Percentiles rank a stretch among this genome's conserved stretches.
phyloP scores from a whole-genome alignment of 2,113 vertebrate species.

The Misgurnus mizolepis region DNA sequence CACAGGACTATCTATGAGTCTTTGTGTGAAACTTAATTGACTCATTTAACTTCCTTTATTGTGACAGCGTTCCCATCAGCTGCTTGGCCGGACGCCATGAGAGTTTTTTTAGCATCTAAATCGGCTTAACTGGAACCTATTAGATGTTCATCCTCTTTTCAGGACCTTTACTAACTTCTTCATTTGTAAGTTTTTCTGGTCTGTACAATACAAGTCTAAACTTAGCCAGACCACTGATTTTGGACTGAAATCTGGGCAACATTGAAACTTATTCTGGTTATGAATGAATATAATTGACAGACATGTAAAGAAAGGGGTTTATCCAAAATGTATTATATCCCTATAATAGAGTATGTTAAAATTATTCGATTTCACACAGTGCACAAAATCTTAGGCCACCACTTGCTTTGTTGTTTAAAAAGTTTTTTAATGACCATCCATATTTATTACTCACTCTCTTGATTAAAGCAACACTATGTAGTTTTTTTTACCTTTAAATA shows the following conservation, averaged over 20 bases:
- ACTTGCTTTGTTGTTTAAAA: too few species aligned
- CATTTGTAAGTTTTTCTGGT: background rate
- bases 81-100: background rate
- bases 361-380: too few species aligned
- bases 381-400: too few species aligned
- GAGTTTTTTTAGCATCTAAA: background rate
- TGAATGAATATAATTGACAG: too few species aligned
- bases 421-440: too few species aligned
- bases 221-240: background rate
- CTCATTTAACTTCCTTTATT: background rate
- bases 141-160: background rate
- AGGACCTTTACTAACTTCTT: background rate
- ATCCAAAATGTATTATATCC: too few species aligned
- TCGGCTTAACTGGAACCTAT: background rate
- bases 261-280: background rate
- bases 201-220: background rate
- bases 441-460: too few species aligned
- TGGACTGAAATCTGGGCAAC: background rate
- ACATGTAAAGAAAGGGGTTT: too few species aligned
- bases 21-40: slow-evolving; percentile 7
- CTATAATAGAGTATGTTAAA: too few species aligned
- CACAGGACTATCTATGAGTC: background rate
- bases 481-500: too few species aligned
- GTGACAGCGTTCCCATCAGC: background rate
- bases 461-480: too few species aligned